Evolutionary conservation across 2,888 invertebrate species (phyloP), one percentile per base, ranked within the genome.

Genomic region (Eubasilissa splendida): DNA sequence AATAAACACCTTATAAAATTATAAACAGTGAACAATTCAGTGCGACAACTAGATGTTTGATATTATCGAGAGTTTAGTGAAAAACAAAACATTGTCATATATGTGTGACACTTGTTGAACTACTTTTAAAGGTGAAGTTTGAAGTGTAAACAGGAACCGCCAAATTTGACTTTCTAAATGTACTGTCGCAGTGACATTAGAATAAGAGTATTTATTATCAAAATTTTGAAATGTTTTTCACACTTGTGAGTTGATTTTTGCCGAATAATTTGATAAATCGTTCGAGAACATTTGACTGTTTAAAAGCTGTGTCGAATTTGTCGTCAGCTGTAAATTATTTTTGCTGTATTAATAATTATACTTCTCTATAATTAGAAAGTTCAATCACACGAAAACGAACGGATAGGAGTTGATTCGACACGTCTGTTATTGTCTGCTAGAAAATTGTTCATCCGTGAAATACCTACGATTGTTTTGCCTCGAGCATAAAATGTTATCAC

Each of bases 41-140:
- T 33, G 73, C 56, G 54, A 14, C 10, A 59, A 74, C 10, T 59
- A 5, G 14, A 31, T 8, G 33, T 12, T 59, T 74, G 10, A 33
- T 74, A 59, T 58, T n/a, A 14, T 12, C 42, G 9, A 42, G 50
- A 33, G 58, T 59, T 11, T n/a, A 42, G 74, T 74, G 60, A 12
- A 50, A 74, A 74, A 33, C 11, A 59, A 58, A 74, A 58, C 14
- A 50, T 14, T 58, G 56, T 33, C 50, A 12, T 59, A 59, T 14
- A 42, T n/a, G 8, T 73, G 70, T 77, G 77, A 77, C 77, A 77
- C 77, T 77, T 77, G 66, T 68, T 77, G 68, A 77, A 33, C 77
- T 33, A 52, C 58, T 70, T 77, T 68, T 68, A 52, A 59, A 54
- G 68, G 59, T 58, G 70, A 77, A 74, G 58, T 73, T 73, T 58